Base-by-base conservation (phyloP, 2,888 invertebrate genomes). In the Leptopterna dolabrata region DNA sequence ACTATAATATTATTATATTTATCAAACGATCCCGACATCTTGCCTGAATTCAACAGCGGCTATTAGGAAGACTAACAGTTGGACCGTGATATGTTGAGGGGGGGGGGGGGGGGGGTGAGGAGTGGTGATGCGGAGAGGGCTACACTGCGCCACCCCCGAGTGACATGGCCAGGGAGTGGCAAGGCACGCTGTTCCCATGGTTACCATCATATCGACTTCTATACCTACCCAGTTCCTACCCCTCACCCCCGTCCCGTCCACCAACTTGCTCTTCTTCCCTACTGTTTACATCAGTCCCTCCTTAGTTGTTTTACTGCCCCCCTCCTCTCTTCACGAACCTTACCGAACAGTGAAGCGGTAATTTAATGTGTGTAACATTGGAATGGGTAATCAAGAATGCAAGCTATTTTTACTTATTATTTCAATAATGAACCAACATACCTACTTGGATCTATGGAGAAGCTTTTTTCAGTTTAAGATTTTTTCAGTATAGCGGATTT, bases 141-240 rank as follows among this genome's bases (percentile, higher is more conserved):
- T 3, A 36, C 78, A 78, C 78, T 78, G 78, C 47, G 78, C 78
- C 78, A 78, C 78, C 78, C 78, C 43, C 76, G 19, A 78, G 78
- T 78, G 78, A 78, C 78, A 78, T 43, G 78, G 78, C 27, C n/a
- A 45, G 78, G 78, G 78, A 78, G 78, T 78, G 78, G 78, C 78
- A 78, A 78, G 41, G 78, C 78, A 78, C 78, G 78, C 78, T 47
- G 78, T 45, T 43, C n/a, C 78, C 78, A 45, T 45, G 78, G 78
- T 24, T 78, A 78, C 78, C 78, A 73, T 73, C 73, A 73, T 73
- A 73, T 73, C 73, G 73, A 73, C 73, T 73, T 73, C 73, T 73
- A 73, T 73, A 73, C 73, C 73, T 73, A 73, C 41, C 41, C 73
- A 36, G 41, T 45, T 45, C 41, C 36, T 73, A 78, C 78, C 45